These are phyloP conservation scores for Drosophila insularis DNA, from an alignment of 1,140 invertebrate genomes.

Conservation along the genomic window DNA sequence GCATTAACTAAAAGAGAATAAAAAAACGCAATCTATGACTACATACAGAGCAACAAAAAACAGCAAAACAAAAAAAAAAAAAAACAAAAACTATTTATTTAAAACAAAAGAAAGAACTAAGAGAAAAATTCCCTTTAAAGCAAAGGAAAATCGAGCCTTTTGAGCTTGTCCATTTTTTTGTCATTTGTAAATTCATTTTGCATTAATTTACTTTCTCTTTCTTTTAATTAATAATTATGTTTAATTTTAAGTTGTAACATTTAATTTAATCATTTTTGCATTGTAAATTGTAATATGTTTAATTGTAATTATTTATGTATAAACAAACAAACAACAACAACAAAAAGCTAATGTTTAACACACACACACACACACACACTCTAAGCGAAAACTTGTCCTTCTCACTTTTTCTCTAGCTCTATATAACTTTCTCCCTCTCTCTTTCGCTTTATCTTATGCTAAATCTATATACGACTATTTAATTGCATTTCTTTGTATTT, in stretches of 20 bases:
- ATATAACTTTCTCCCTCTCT: constrained; percentile 22
- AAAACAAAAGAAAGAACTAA: constrained; percentile 33
- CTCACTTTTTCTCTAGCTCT: constrained; percentile 9
- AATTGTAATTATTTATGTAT: constrained; percentile 79
- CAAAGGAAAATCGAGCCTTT: constrained; percentile 12
- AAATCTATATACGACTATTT: constrained; percentile 59
- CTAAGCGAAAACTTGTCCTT: not conserved
- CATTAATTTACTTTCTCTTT: constrained; percentile 37
- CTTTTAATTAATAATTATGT: constrained; percentile 32
- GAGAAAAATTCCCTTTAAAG: not conserved
- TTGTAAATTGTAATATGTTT: constrained; percentile 78
- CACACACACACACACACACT: constrained; percentile 36
- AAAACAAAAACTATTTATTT: constrained; percentile 63
- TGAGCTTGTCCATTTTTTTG: constrained; percentile 51
- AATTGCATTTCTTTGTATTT: constrained; percentile 74
- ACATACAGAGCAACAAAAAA: constrained; percentile 47
- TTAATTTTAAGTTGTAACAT: constrained; percentile 51
- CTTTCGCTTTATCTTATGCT: constrained; percentile 24
- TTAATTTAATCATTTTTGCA: constrained; percentile 66
- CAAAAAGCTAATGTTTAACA: constrained; percentile 40
- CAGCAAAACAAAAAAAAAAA: constrained; percentile 39
- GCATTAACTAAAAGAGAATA: not conserved
- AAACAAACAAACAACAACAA: constrained; percentile 33
- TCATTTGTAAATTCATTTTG: constrained; percentile 78
- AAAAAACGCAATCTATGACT: constrained; percentile 27